Evolutionary conservation across 1,140 invertebrate species (phyloP).

Genomic region (Micrasema minimum): DNA sequence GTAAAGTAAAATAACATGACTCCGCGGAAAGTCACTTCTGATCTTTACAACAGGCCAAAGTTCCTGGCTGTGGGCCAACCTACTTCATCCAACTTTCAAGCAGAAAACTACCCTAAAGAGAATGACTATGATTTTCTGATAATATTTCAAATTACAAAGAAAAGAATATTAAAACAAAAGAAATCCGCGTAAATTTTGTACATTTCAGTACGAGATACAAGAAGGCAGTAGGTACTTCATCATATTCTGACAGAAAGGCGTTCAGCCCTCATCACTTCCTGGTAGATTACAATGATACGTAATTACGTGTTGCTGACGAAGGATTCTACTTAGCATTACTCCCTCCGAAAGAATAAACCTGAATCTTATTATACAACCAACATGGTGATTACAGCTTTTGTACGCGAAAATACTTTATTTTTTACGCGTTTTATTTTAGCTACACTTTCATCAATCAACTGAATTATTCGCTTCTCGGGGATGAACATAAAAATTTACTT

Average conservation of each 20-base stretch:
- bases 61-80: conserved; percentile 1
- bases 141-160: conserved; percentile 1
- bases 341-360: conserved; percentile 18
- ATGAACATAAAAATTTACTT: too few relatives aligned
- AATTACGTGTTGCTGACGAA: conserved; percentile 23
- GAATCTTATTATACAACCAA: conserved; percentile 17
- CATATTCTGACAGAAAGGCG: too few relatives aligned
- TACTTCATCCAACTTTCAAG: conserved; percentile 26
- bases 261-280: background rate
- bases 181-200: too few relatives aligned
- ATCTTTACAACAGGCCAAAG: conserved; percentile 21
- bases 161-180: background rate
- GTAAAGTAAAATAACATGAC: conserved; percentile 26
- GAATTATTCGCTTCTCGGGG: too few relatives aligned
- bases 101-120: conserved; percentile 11
- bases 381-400: conserved; percentile 20
- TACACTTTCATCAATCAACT: conserved; percentile 7
- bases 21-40: conserved; percentile 14
- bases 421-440: background rate
- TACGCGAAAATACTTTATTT: conserved; percentile 8
- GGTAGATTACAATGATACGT: conserved; percentile 17
- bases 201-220: too few relatives aligned
- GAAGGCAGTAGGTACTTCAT: too few relatives aligned
- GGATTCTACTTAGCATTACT: background rate
- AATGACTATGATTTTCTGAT: conserved; percentile 19